Conservation (phyloP, 2,113 vertebrate genomes). For the Melanerpes formicivorus region DNA sequence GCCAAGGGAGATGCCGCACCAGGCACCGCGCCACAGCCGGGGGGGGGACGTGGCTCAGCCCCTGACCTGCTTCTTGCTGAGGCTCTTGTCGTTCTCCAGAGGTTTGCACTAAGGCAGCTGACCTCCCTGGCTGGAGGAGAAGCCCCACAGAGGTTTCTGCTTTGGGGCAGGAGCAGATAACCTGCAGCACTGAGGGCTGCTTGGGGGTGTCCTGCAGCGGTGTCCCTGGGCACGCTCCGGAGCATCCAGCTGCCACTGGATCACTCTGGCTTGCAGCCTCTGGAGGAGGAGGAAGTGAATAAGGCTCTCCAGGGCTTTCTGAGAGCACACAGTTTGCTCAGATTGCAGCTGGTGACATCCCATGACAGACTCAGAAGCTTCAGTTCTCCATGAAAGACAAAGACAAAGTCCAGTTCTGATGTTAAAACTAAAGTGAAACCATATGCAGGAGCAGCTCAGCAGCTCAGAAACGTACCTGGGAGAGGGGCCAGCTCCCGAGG, state of each 20-base stretch:
- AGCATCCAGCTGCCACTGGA: not conserved
- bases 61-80: not conserved
- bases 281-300: not conserved
- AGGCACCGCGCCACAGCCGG: too few species aligned
- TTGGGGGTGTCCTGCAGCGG: not conserved
- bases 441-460: not conserved
- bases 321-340: not conserved
- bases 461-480: not conserved
- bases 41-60: too few species aligned
- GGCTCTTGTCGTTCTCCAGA: not conserved
- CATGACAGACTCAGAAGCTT: not conserved
- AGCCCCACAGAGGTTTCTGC: not conserved
- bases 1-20: fast-evolving
- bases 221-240: not conserved
- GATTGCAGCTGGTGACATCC: not conserved
- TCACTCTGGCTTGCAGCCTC: fast-evolving
- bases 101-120: not conserved
- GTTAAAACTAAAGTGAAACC: not conserved
- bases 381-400: not conserved
- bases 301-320: not conserved
- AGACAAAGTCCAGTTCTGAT: not conserved
- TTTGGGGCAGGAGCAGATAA: not conserved
- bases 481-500: not conserved
- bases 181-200: not conserved
- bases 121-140: not conserved